Evolutionary conservation across 1,140 invertebrate genomes (phyloP), one percentile per base, ranked within the genome.

Genomic region (Lysiphlebus fabarum): DNA sequence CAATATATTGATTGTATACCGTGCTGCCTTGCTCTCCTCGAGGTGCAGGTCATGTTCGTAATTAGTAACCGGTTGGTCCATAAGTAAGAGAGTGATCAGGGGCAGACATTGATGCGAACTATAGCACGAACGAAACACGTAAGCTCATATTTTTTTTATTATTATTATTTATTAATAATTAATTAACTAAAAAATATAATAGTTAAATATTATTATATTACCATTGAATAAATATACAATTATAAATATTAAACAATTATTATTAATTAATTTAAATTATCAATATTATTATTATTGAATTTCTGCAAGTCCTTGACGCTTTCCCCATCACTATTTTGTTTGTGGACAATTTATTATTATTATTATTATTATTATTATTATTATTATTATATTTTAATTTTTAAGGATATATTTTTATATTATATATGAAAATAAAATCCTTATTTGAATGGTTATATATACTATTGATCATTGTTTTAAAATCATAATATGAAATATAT

Each of bases 41-140:
- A 63, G 62, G 62, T 63, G 62, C 62, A 63, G 62, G 62, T 63
- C 62, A 63, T 63, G 62, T 63, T 63, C 62, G 62, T 56, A 60
- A 37, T 26, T 26, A 26, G 17, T 63, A 63, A 63, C 62, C 62
- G 58, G 62, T 63, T 63, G 62, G 62, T 63, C 62, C 62, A 63
- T 63, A 63, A 63, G 62, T 63, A 63, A 63, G 62, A 63, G 62
- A 63, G 50, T 60, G 62, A 63, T 63, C 62, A 60, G 58, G 58
- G 55, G 53, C 49, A 36, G 58, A 60, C 45, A 54, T 60, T 42
- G 40, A 42, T 44, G 44, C 44, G 14, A 60, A 60, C 43, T 36
- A 60, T 47, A 26, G 17, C 17, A 55, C 58, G 58, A 51, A 51
- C 58, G 53, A 44, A 54, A 60, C 58, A 55, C 58, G 58, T 60